Base-by-base conservation (phyloP, 2,113 vertebrate genomes). In the Tragulus kanchil region DNA sequence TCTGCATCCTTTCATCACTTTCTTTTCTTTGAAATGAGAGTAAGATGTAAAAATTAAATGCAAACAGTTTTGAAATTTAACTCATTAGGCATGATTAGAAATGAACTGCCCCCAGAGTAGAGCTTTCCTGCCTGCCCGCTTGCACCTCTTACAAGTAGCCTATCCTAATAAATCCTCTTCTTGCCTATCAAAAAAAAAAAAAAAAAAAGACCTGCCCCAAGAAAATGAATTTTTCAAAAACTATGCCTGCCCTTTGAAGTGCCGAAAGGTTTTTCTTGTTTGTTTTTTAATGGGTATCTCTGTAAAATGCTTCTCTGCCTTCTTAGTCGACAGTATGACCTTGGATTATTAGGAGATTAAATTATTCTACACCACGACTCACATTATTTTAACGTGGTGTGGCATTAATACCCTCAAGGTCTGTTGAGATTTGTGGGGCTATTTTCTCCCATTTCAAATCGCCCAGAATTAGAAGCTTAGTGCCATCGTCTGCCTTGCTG, bases 1-100 rank as follows among this genome's bases (percentile, higher is more conserved):
- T 64, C 0, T 23, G 6, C 23, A 17, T 52, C 56, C 64, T 75
- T 94, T 71, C 21, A 25, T 94, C 71, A 56, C 56, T 59, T 73
- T 71, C 19, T 85, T 84, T 87, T 77, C 96, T 94, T 67, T 82
- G 67, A 97, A 90, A 50, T 89, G 67, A 21, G 56, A 73, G 77
- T 95, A 83, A 69, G 58, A 85, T 82, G n/a, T 82, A 85, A 89
- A 82, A 90, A 81, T 77, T 58, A 93, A 87, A 88, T 90, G 56
- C 28, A 52, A 59, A 67, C 48, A 65, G 19, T 71, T 97, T 94
- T 89, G 52, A 89, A 90, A 59, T 89, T 83, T 67, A 77, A 62
- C 26, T 92, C 91, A 36, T 64, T 75, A 45, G 81, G 42, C 25
- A 83, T 86, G 23, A 59, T 71, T 93, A 75, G 19, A 89, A 82